phyloP scores from a whole-genome alignment of 2,797 vertebrate species.

The Hyperoplus immaculatus region DNA sequence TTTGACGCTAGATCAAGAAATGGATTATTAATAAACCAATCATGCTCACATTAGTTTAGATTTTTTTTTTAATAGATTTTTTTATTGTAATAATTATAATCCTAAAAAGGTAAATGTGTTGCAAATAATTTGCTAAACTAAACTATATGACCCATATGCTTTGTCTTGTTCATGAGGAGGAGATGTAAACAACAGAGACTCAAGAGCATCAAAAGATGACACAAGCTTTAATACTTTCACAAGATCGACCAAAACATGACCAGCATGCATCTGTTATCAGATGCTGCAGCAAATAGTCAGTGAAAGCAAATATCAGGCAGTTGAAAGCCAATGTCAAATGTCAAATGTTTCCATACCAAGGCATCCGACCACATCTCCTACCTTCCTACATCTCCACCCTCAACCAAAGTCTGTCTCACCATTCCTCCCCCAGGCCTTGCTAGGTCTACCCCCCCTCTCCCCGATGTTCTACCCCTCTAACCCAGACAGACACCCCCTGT shows the following conservation, averaged over 20 bases:
- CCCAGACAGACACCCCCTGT: slow-evolving; percentile 79
- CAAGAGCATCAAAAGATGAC: not conserved
- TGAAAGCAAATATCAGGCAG: not conserved
- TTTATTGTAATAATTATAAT: too few species aligned
- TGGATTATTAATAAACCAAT: too few species aligned
- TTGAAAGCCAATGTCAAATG: not conserved
- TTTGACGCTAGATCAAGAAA: too few species aligned
- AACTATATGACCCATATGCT: too few species aligned
- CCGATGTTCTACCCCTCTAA: slow-evolving; percentile 23
- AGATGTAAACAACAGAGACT: not conserved
- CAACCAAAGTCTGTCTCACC: slow-evolving; percentile 1
- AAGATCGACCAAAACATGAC: not conserved
- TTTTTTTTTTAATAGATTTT: too few species aligned
- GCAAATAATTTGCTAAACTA: too few species aligned
- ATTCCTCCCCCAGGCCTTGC: slow-evolving; percentile 10
- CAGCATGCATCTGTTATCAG: not conserved
- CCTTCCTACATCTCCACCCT: not conserved
- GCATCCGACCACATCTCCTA: not conserved
- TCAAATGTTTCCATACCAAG: slow-evolving; percentile 1
- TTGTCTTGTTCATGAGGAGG: not conserved
- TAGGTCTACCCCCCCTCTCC: slow-evolving; percentile 2
- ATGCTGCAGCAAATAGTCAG: slow-evolving; percentile 4
- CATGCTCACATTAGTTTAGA: too few species aligned
- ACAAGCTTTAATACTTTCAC: slow-evolving; percentile 2
- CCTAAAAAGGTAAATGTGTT: too few species aligned